A percentile compares a stretch with the other conserved stretches of the same genome.
These are phyloP conservation scores for Drosophila limbata DNA, from an alignment of 2,888 invertebrate genomes.

Conservation along the genomic window DNA sequence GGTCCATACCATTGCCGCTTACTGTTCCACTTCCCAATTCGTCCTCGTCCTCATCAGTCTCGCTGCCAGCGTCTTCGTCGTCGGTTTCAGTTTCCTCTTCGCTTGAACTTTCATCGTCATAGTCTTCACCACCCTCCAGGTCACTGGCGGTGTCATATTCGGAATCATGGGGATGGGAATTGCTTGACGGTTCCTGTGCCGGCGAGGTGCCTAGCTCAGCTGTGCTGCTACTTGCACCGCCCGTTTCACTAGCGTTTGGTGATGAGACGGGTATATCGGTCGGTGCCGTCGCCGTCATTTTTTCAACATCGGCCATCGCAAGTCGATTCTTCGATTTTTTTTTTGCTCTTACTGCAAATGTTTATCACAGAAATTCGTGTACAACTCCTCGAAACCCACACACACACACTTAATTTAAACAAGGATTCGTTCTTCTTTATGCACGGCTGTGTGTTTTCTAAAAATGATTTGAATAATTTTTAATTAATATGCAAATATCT, in stretches of 20 bases:
- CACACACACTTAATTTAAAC: slow-evolving; percentile 29
- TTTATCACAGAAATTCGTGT: slow-evolving; percentile 42
- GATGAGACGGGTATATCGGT: slow-evolving; percentile 73
- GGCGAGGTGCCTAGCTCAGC: slow-evolving; percentile 83
- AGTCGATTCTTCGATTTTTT: slow-evolving; percentile 61
- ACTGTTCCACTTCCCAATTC: slow-evolving; percentile 86
- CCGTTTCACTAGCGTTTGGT: slow-evolving; percentile 57
- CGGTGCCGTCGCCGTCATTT: slow-evolving; percentile 68
- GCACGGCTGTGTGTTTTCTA: slow-evolving; percentile 9
- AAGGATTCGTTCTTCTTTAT: slow-evolving; percentile 9
- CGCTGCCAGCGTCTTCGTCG: slow-evolving; percentile 74
- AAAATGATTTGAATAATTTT: slow-evolving; percentile 6
- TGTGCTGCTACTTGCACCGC: slow-evolving; percentile 43
- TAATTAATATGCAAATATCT: slow-evolving; percentile 32
- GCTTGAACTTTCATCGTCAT: slow-evolving; percentile 77
- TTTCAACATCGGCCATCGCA: slow-evolving; percentile 85
- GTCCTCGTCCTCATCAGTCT: slow-evolving; percentile 73
- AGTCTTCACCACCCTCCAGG: slow-evolving; percentile 84
- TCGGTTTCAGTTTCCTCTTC: slow-evolving; percentile 74
- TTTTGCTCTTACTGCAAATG: slow-evolving; percentile 45
- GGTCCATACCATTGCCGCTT: slow-evolving; percentile 88
- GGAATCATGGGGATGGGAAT: slow-evolving; percentile 85
- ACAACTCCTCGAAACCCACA: slow-evolving; percentile 30
- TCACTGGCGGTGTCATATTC: slow-evolving; percentile 86
- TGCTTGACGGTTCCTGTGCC: slow-evolving; percentile 83